Conservation (phyloP, 1,140 invertebrate species). For the Halesus radiatus region DNA sequence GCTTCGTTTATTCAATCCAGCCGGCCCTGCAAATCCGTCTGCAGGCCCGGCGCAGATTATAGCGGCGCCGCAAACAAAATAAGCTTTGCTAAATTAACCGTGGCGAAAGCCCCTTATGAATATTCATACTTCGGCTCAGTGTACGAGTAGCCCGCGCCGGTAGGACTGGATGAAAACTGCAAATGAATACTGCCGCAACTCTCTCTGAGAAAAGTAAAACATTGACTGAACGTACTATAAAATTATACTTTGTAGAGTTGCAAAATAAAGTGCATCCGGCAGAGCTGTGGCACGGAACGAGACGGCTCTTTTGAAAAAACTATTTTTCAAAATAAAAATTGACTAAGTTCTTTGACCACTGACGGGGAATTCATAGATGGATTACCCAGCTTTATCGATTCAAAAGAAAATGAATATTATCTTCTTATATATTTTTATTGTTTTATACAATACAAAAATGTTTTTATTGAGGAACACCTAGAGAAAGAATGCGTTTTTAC, state of each 20-base stretch:
- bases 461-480: no score
- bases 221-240: background rate
- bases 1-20: conserved; percentile 15
- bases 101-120: conserved; percentile 51
- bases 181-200: conserved; percentile 2
- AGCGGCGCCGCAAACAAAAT: conserved; percentile 52
- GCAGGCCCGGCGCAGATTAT: conserved; percentile 44
- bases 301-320: background rate
- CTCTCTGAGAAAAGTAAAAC: background rate
- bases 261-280: background rate
- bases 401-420: no score
- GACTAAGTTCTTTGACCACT: no score
- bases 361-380: no score
- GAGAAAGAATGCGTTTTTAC: no score
- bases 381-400: no score
- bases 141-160: background rate
- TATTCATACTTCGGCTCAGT: conserved; percentile 46
- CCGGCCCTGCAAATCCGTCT: conserved; percentile 14
- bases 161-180: background rate
- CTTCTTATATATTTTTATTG: no score
- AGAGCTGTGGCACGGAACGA: background rate
- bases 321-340: no score
- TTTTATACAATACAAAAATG: no score
- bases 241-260: no score
- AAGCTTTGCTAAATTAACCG: conserved; percentile 57